Conservation (phyloP, 2,797 vertebrate genomes). For the Channallabes apus region DNA sequence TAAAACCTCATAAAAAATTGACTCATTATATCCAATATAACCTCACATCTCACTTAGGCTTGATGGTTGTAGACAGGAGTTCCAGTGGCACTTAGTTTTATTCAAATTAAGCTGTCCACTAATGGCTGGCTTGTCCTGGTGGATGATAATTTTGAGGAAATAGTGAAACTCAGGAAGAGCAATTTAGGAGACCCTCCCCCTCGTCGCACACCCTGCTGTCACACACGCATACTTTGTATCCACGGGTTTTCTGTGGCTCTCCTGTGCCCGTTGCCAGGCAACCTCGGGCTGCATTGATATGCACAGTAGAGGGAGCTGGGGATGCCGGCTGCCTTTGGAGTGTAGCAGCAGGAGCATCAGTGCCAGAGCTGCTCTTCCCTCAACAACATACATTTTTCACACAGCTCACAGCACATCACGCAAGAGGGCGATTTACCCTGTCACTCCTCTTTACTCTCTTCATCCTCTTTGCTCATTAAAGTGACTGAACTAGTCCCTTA, state of each 20-base stretch:
- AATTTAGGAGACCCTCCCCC: slow-evolving; percentile 61
- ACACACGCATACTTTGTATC: slow-evolving; percentile 66
- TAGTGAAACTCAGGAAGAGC: slow-evolving; percentile 20
- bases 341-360: slow-evolving; percentile 44
- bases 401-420: slow-evolving; percentile 21
- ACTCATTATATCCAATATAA: slow-evolving; percentile 26
- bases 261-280: slow-evolving; percentile 84
- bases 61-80: not conserved
- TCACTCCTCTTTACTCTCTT: slow-evolving; percentile 14
- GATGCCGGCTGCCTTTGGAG: slow-evolving; percentile 74
- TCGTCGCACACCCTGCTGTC: slow-evolving; percentile 69
- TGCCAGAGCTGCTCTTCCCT: slow-evolving; percentile 25
- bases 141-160: slow-evolving; percentile 10
- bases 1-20: slow-evolving; percentile 13
- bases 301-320: slow-evolving; percentile 77
- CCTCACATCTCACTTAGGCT: not conserved
- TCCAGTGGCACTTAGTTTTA: slow-evolving; percentile 15
- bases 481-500: slow-evolving; percentile 27
- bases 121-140: slow-evolving; percentile 26
- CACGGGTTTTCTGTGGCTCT: slow-evolving; percentile 74
- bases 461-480: slow-evolving; percentile 18
- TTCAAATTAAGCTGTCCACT: slow-evolving; percentile 15
- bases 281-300: slow-evolving; percentile 83
- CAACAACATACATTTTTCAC: slow-evolving; percentile 54
- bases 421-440: slow-evolving; percentile 14